These are phyloP conservation scores for Phasianus colchicus DNA, from an alignment of 2,113 vertebrate species.

Conservation along the genomic window DNA sequence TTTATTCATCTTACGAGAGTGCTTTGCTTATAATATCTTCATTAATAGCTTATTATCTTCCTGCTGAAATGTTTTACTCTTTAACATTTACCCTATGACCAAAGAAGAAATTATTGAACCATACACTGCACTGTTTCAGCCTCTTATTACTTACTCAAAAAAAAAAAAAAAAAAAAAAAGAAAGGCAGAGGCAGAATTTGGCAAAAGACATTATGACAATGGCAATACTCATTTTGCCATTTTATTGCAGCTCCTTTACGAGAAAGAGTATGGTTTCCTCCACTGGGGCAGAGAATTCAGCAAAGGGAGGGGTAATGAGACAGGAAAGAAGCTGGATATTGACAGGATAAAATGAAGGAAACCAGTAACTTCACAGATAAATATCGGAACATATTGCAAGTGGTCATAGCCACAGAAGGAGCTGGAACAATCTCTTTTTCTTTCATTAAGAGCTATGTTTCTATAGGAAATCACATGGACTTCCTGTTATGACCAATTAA, in stretches of 20 bases:
- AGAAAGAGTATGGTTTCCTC: not conserved
- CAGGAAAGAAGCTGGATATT: conserved; percentile 1
- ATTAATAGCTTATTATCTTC: not conserved
- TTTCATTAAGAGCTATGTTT: not conserved
- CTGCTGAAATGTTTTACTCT: not conserved
- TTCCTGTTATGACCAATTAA: not conserved
- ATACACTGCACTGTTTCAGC: not conserved
- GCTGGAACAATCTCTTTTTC: not conserved
- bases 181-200: not conserved
- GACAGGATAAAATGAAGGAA: not conserved
- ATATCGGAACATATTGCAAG: not conserved
- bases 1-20: not conserved
- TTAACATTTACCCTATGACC: not conserved
- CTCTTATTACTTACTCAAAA: not conserved
- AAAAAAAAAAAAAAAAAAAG: not conserved
- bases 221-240: not conserved
- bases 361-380: not conserved
- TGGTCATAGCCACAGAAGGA: not conserved
- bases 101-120: not conserved
- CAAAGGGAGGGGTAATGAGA: not conserved
- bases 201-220: not conserved
- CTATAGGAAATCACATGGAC: not conserved
- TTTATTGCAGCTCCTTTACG: not conserved
- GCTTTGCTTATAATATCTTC: not conserved
- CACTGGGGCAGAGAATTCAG: not conserved